Evolutionary conservation across 2,888 invertebrate genomes (phyloP).

Genomic region (Oegoconia quadripuncta): DNA sequence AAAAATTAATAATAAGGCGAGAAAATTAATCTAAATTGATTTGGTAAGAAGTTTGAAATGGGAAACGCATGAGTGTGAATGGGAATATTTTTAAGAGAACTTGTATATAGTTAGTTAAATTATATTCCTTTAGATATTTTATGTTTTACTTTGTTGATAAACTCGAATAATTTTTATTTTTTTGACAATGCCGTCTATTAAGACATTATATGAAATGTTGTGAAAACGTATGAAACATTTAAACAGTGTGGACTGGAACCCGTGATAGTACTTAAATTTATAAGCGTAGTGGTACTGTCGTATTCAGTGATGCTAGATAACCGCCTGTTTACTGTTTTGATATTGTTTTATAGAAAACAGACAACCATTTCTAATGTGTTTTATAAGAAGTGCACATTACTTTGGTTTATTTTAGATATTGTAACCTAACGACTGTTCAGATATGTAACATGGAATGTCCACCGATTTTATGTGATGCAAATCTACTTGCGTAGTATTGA

Average conservation of each 20-base stretch:
- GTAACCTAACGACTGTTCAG: too few relatives aligned
- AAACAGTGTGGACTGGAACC: conserved; percentile 47
- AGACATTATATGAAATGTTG: conserved; percentile 8
- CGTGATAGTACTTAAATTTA: conserved; percentile 68
- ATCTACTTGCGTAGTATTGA: too few relatives aligned
- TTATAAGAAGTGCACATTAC: conserved; percentile 3
- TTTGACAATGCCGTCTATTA: conserved; percentile 5
- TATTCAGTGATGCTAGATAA: conserved; percentile 50
- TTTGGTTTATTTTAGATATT: too few relatives aligned
- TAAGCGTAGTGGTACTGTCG: conserved; percentile 38
- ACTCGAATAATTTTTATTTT: conserved; percentile 5
- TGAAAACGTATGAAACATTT: conserved; percentile 13
- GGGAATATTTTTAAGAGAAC: conserved; percentile 31
- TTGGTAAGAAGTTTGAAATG: background rate
- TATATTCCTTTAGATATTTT: conserved; percentile 52
- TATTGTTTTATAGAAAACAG: too few relatives aligned
- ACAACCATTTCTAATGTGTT: too few relatives aligned
- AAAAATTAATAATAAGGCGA: conserved; percentile 18
- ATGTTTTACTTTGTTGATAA: conserved; percentile 38
- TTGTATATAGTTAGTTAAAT: conserved; percentile 49
- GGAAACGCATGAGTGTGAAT: conserved; percentile 6
- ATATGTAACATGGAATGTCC: background rate
- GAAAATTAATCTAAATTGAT: background rate
- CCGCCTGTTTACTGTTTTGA: conserved; percentile 32
- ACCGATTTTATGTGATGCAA: too few relatives aligned